Conservation (phyloP, 2,113 vertebrate genomes). For the Protobothrops mucrosquamatus region DNA sequence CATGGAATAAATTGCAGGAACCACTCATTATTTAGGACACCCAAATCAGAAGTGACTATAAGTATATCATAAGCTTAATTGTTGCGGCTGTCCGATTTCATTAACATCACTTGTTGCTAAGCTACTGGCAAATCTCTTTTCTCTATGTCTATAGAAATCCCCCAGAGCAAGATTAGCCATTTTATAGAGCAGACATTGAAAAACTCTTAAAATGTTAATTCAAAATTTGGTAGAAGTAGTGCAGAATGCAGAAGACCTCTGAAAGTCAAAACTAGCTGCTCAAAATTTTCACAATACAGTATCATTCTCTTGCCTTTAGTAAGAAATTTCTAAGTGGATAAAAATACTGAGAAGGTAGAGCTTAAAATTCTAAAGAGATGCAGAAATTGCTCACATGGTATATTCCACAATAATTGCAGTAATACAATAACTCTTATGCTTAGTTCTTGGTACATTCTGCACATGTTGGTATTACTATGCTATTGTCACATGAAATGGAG, state of each 20-base stretch:
- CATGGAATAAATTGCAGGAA: background rate
- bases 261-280: background rate
- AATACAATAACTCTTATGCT: background rate
- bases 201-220: conserved; percentile 30
- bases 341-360: background rate
- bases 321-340: background rate
- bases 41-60: background rate
- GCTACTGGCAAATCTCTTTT: background rate
- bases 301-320: background rate
- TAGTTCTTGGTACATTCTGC: background rate
- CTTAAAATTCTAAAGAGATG: background rate
- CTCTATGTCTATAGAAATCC: background rate
- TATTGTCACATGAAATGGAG: background rate
- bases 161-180: conserved; percentile 24
- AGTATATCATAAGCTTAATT: conserved; percentile 15
- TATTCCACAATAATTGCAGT: background rate
- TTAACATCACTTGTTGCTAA: conserved; percentile 4
- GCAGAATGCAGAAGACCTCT: background rate
- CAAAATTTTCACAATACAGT: background rate
- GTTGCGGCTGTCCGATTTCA: conserved; percentile 5
- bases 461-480: background rate
- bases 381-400: background rate
- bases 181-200: conserved; percentile 33
- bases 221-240: background rate
- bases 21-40: background rate